Percentiles rank a stretch among this genome's conserved stretches.
Evolutionary conservation across 2,113 vertebrate species (phyloP).

Genomic region (Porphyrio hochstetteri): DNA sequence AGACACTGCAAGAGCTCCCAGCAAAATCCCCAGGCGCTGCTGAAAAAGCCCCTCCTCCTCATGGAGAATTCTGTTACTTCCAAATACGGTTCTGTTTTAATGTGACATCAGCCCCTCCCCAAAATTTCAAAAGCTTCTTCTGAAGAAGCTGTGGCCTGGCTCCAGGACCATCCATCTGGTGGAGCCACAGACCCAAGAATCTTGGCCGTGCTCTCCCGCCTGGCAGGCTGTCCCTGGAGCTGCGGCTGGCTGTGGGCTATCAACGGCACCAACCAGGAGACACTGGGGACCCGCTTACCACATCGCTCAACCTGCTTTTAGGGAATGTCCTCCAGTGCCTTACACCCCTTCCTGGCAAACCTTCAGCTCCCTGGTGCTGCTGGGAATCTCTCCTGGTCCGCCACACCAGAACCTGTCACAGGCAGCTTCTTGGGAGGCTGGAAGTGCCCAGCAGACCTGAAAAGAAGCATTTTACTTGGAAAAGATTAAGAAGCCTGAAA

Average conservation of each 20-base stretch:
- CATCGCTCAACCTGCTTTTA: neutral
- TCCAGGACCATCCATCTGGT: slow-evolving; percentile 30
- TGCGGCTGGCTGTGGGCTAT: neutral
- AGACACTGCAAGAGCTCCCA: neutral
- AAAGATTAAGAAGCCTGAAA: neutral
- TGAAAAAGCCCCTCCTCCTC: neutral
- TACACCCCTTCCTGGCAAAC: neutral
- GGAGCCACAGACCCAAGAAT: slow-evolving; percentile 23
- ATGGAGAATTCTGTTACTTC: neutral
- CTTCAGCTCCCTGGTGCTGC: neutral
- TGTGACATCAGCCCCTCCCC: neutral
- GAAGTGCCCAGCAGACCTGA: neutral
- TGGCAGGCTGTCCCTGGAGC: neutral
- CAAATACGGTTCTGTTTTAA: neutral
- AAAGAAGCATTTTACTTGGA: neutral
- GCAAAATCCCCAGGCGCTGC: fast-evolving
- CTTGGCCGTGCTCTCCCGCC: neutral
- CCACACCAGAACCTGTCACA: neutral
- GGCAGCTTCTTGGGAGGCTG: neutral
- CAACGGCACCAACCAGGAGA: neutral
- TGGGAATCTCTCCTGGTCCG: neutral
- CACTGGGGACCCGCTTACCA: neutral
- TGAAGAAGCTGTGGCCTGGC: neutral
- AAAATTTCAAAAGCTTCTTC: neutral
- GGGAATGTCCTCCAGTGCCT: neutral